Conservation (phyloP, 2,113 vertebrate species). For the Labeo catla region DNA sequence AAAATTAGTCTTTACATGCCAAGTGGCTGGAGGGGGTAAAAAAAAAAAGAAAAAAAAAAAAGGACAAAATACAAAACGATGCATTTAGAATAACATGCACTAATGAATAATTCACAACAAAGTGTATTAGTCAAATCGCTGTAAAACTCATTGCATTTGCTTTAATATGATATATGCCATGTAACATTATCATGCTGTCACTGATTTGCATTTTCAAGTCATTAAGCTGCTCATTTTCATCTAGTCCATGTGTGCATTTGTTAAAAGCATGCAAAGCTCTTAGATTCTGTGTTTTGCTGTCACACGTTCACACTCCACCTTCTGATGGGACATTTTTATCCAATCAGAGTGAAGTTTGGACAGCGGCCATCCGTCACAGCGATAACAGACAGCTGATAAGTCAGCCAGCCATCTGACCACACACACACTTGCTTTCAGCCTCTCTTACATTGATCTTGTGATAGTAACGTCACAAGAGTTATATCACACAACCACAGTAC, state of each 20-base stretch:
- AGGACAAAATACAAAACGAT: neutral
- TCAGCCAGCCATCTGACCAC: neutral
- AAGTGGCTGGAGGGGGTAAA: no score
- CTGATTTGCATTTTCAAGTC: neutral
- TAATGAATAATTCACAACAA: neutral
- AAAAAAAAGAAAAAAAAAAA: neutral
- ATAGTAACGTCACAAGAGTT: neutral
- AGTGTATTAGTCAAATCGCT: neutral
- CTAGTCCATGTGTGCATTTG: no score
- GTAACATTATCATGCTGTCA: neutral
- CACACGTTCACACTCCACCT: slow-evolving; percentile 18
- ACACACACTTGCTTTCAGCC: neutral
- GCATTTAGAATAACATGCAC: neutral
- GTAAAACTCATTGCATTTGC: neutral
- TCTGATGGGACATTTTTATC: slow-evolving; percentile 2
- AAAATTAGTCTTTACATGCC: neutral
- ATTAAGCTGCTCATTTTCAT: neutral
- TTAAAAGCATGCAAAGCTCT: neutral
- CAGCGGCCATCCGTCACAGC: slow-evolving; percentile 4
- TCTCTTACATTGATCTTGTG: slow-evolving; percentile 1
- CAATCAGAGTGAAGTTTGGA: slow-evolving; percentile 29
- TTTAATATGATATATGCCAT: neutral
- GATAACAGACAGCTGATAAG: slow-evolving; percentile 31
- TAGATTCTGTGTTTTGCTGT: neutral
- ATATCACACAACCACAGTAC: slow-evolving; percentile 28